Evolutionary conservation across 1,140 invertebrate species (phyloP).

Genomic region (Heterodera carotae): DNA sequence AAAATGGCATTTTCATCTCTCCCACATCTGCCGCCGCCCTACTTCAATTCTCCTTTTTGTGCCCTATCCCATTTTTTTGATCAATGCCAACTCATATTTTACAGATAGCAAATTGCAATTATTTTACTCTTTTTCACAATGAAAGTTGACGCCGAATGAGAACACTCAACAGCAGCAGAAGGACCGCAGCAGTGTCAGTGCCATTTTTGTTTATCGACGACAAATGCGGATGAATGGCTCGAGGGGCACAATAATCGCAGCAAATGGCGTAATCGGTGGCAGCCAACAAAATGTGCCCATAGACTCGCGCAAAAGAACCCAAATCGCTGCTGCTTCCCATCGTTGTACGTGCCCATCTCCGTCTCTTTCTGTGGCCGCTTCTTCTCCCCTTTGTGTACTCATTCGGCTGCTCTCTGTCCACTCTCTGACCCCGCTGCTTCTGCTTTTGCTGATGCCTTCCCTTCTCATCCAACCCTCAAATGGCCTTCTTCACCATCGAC

Average conservation of each 20-base stretch:
- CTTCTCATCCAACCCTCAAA: not conserved
- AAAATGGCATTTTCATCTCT: constrained; percentile 27
- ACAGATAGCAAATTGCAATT: too few relatives aligned
- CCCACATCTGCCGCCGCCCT: not conserved
- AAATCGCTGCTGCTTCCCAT: too few relatives aligned
- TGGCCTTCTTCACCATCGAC: constrained; percentile 4
- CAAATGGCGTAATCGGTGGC: too few relatives aligned
- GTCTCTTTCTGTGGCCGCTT: not conserved
- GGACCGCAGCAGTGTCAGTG: not conserved
- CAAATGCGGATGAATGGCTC: not conserved
- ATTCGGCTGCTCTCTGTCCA: constrained; percentile 2
- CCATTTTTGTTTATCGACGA: not conserved
- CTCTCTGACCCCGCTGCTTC: constrained; percentile 23
- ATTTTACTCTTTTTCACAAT: not conserved
- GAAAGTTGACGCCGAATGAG: not conserved
- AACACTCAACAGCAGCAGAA: too few relatives aligned
- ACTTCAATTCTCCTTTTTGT: constrained; percentile 1
- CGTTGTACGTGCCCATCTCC: not conserved
- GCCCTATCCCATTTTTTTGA: too few relatives aligned
- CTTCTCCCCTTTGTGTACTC: not conserved
- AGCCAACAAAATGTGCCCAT: too few relatives aligned
- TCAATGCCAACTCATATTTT: too few relatives aligned
- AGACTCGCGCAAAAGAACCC: too few relatives aligned
- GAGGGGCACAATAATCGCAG: not conserved
- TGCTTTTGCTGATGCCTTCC: constrained; percentile 7